Evolutionary conservation across 2,797 vertebrate species (phyloP).

Genomic region (Rhinatrema bivittatum): DNA sequence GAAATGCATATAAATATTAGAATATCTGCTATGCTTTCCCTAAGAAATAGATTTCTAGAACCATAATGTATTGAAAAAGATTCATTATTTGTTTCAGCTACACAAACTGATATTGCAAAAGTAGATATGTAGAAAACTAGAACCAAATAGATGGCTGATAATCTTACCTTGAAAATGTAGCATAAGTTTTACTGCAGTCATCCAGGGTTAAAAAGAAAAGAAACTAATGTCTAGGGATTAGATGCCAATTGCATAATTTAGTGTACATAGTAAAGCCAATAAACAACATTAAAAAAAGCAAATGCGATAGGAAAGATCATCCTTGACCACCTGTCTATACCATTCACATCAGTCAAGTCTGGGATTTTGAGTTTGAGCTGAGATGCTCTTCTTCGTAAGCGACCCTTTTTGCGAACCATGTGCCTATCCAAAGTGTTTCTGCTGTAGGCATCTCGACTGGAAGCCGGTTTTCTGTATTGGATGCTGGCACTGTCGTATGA

Average conservation of each 20-base stretch:
- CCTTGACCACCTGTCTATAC: constrained; percentile 94
- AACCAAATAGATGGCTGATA: constrained; percentile 31
- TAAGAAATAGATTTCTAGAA: no score
- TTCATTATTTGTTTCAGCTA: no score
- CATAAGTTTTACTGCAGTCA: constrained; percentile 34
- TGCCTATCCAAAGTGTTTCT: constrained; percentile 66
- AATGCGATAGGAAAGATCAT: constrained; percentile 87
- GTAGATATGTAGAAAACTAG: constrained; percentile 25
- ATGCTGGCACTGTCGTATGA: constrained; percentile 78
- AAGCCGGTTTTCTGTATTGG: constrained; percentile 77
- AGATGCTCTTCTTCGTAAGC: constrained; percentile 72
- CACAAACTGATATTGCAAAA: constrained; percentile 17
- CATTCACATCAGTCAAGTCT: constrained; percentile 87
- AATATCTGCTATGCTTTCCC: no score
- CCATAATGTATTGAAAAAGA: constrained; percentile 18
- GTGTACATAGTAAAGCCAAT: constrained; percentile 93
- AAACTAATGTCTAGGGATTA: constrained; percentile 19
- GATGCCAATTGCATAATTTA: constrained; percentile 46
- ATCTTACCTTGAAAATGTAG: constrained; percentile 42
- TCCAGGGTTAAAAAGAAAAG: constrained; percentile 36
- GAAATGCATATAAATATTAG: no score
- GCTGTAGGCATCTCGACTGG: constrained; percentile 71
- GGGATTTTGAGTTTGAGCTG: constrained; percentile 94
- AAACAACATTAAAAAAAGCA: constrained; percentile 90
- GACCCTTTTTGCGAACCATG: constrained; percentile 70